Percentiles rank a stretch among this genome's conserved stretches.
Conservation (phyloP, 2,888 invertebrate species). For the Nowickia ferox region DNA sequence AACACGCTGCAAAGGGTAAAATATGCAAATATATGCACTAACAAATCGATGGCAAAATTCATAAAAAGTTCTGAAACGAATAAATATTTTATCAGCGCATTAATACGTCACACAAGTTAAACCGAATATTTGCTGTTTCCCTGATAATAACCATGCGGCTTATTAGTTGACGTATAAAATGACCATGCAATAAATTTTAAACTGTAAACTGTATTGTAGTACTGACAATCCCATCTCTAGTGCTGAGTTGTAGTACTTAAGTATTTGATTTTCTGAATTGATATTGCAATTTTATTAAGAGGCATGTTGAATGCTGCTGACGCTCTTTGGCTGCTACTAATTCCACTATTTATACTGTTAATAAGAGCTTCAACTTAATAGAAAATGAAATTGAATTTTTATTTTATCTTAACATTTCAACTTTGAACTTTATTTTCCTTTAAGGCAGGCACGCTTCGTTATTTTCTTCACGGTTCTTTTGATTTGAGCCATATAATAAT, state of each 20-base stretch:
- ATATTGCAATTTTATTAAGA: constrained; percentile 45
- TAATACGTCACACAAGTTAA: too few species aligned
- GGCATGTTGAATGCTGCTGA: constrained; percentile 68
- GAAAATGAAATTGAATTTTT: constrained; percentile 78
- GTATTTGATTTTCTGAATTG: constrained; percentile 1
- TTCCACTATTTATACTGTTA: constrained; percentile 68
- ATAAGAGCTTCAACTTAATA: constrained; percentile 79
- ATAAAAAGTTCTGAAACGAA: too few species aligned
- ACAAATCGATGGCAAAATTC: too few species aligned
- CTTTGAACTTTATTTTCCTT: constrained; percentile 57
- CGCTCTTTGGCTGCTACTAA: not conserved
- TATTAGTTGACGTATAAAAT: too few species aligned
- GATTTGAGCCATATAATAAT: too few species aligned
- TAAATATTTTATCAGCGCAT: too few species aligned
- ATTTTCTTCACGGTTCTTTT: not conserved
- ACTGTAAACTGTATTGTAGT: too few species aligned
- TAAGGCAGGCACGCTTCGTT: not conserved
- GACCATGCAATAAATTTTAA: too few species aligned
- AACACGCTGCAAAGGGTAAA: too few species aligned
- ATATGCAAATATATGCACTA: too few species aligned
- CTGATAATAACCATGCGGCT: too few species aligned
- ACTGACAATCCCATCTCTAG: not conserved
- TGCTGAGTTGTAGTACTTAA: not conserved
- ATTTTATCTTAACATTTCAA: constrained; percentile 77
- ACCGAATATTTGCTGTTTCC: too few species aligned